Conservation (phyloP, 1,140 invertebrate species). For the Drosophila ambigua region DNA sequence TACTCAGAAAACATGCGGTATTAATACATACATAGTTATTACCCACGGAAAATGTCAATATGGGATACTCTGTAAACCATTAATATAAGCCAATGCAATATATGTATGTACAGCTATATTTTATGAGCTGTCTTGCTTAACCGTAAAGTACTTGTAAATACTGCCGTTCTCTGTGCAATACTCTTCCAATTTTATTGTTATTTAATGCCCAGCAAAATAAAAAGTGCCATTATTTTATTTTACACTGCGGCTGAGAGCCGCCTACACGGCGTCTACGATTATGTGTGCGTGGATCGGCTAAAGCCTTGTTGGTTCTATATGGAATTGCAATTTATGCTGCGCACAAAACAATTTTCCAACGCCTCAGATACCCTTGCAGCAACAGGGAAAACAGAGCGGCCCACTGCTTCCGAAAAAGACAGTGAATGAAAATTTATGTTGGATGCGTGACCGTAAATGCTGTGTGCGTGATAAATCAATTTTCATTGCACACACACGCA, state of each 20-base stretch:
- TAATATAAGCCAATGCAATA: too few relatives aligned
- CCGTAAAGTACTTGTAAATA: slow-evolving; percentile 15
- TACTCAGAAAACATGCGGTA: too few relatives aligned
- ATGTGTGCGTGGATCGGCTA: slow-evolving; percentile 23
- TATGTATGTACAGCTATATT: background rate
- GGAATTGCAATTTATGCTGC: slow-evolving; percentile 72
- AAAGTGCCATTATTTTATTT: slow-evolving; percentile 11
- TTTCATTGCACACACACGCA: slow-evolving; percentile 66
- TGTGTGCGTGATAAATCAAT: slow-evolving; percentile 81
- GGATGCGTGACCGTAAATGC: slow-evolving; percentile 79
- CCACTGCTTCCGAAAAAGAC: slow-evolving; percentile 64
- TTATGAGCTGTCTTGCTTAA: background rate
- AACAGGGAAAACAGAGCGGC: slow-evolving; percentile 38
- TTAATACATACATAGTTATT: too few relatives aligned
- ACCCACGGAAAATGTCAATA: too few relatives aligned
- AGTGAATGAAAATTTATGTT: slow-evolving; percentile 81
- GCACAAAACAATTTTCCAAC: slow-evolving; percentile 72
- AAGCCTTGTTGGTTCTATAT: slow-evolving; percentile 44
- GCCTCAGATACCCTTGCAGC: slow-evolving; percentile 47
- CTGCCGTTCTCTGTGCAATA: background rate
- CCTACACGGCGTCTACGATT: background rate
- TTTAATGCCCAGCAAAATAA: slow-evolving; percentile 20
- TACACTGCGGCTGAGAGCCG: slow-evolving; percentile 9
- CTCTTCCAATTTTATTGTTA: slow-evolving; percentile 13
- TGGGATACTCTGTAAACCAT: too few relatives aligned